These are phyloP conservation scores for Arothron firmamentum DNA, from an alignment of 2,113 vertebrate species.

Conservation along the genomic window DNA sequence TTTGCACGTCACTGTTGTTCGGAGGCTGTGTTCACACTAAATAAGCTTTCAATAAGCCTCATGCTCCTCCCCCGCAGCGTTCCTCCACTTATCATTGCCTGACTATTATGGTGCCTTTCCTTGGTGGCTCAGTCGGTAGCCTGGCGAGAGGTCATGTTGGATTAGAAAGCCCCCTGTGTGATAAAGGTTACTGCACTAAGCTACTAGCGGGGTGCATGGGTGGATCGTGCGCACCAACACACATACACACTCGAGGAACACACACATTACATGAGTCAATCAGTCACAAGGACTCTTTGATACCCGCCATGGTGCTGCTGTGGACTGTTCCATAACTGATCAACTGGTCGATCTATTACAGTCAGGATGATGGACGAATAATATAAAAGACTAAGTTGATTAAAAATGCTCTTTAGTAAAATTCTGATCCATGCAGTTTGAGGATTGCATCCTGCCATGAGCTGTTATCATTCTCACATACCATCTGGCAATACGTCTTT, in stretches of 20 bases:
- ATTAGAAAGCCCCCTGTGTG: constrained; percentile 69
- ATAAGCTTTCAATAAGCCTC: constrained; percentile 39
- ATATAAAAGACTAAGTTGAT: neutral
- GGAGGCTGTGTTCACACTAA: constrained; percentile 41
- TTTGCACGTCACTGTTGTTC: constrained; percentile 22
- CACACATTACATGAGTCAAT: constrained; percentile 24
- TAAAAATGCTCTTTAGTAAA: neutral
- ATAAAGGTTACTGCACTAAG: constrained; percentile 66
- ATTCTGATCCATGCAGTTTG: neutral
- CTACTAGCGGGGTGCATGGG: constrained; percentile 38
- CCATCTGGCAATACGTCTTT: constrained; percentile 16
- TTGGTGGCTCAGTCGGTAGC: constrained; percentile 31
- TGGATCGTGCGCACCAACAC: constrained; percentile 19
- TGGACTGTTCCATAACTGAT: constrained; percentile 1
- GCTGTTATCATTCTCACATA: neutral
- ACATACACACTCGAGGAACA: constrained; percentile 15
- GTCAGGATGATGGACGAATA: neutral
- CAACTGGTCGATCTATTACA: neutral
- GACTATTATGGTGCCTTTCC: constrained; percentile 44
- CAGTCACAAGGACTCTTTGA: constrained; percentile 1
- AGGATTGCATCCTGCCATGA: neutral
- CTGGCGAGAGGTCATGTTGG: constrained; percentile 65
- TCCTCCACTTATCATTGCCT: constrained; percentile 51
- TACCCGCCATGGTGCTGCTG: neutral
- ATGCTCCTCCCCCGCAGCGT: constrained; percentile 33